Evolutionary conservation across 2,888 invertebrate genomes (phyloP).

Genomic region (Pristionchus entomophagus): DNA sequence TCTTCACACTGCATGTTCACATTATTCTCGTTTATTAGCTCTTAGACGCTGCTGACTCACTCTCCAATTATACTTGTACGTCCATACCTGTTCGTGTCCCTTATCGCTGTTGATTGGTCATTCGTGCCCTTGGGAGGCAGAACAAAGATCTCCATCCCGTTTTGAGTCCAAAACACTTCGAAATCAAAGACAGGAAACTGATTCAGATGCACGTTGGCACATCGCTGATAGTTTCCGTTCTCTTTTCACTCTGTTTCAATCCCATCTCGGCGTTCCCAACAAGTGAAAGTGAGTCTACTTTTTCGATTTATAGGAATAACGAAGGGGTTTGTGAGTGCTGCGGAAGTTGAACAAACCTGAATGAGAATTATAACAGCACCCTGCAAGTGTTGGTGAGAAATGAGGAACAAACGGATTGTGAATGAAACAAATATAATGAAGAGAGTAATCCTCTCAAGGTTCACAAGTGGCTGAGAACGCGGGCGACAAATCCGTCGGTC

Average conservation of each 20-base stretch:
- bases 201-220: slow-evolving; percentile 33
- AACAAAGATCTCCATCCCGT: neutral
- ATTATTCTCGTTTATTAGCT: slow-evolving; percentile 35
- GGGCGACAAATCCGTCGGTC: slow-evolving; percentile 3
- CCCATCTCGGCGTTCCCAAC: neutral
- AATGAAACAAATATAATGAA: neutral
- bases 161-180: no score
- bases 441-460: neutral
- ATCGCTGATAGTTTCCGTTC: neutral
- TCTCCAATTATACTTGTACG: neutral
- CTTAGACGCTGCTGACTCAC: neutral
- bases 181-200: no score
- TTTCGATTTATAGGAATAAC: neutral
- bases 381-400: no score
- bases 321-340: no score
- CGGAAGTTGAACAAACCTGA: no score
- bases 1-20: slow-evolving; percentile 10
- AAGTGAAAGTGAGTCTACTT: slow-evolving; percentile 1
- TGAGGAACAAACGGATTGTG: neutral
- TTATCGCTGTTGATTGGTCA: neutral
- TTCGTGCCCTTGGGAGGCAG: neutral
- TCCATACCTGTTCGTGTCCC: neutral
- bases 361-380: no score
- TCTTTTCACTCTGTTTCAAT: neutral
- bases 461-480: neutral